Evolutionary conservation across 1,140 invertebrate species (phyloP), one percentile per base, ranked within the genome.

Genomic region (Lasioglossum baleicum): DNA sequence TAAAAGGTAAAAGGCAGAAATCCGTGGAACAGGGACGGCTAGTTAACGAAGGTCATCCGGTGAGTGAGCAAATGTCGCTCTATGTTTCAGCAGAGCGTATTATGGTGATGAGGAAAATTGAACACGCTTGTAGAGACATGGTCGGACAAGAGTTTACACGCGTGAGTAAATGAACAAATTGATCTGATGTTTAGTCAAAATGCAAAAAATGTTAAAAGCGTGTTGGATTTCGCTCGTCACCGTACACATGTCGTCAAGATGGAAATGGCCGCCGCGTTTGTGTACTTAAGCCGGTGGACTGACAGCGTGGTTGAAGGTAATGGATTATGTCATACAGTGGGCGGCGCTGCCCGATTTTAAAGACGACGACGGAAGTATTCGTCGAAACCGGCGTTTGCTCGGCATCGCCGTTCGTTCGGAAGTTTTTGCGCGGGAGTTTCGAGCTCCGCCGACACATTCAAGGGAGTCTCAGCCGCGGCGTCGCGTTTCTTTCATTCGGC

Each of bases 251-350:
- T 11, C 48, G 78, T 51, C 58, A 31, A 26, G 53, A 42, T 31
- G 31, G 20, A 75, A 75, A 67, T 51, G 53, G 42, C 13, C 63
- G 77, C 11, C 22, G 61, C 8, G 65, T 72, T 44, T 58, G 22
- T 58, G 65, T 65, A 74, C 69, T 73, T 70, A 81, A 73, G 72
- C 78, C 75, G 63, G 67, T 61, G 61, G 74, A 73, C 63, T 69
- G 84, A 85, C 83, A 79, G 63, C 67, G 64, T 80, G 73, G 75
- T 86, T 83, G 70, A 71, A 80, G 69, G 81, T 83, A 86, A 86
- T 85, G 84, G 83, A 86, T 86, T 83, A 85, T 73, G 72, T 86
- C 84, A 75, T 75, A 72, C 60, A 74, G 35, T 3, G 72, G 64
- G 70, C 71, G 35, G 44, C 60, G 66, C 63, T 60, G 48, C 40